Base-by-base conservation (phyloP, 2,113 vertebrate species). In the Picathartes gymnocephalus region DNA sequence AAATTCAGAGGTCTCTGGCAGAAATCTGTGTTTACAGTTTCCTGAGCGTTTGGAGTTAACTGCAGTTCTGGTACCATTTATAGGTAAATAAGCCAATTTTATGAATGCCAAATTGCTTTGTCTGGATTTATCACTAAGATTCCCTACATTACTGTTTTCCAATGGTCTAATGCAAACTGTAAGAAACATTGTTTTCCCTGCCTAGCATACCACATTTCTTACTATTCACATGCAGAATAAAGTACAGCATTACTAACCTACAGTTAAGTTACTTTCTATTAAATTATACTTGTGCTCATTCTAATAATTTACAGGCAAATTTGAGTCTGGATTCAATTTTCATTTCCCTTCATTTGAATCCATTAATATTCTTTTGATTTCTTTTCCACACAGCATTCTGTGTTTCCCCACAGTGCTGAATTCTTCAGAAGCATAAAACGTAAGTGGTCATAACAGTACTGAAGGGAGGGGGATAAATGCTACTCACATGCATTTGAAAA, bases 221-320 rank as follows among this genome's bases (percentile, higher is more conserved):
- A 47, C 30, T 80, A 61, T 30, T 90, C 16, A 27, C 78, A 85
- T 30, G 9, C 81, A 95, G 93, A 70, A 96, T 54, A 78, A 76
- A 92, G 47, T 68, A 72, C 8, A 19, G 33, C 76, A 92, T 73
- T 73, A 77, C 62, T 16, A 62, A 90, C 51, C 86, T 93, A 93
- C 91, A 93, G 86, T 96, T 42, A 96, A 98, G 79, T 80, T 70
- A 81, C 11, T 61, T 83, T 89, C 83, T 92, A 95, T 96, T 97
- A 97, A 97, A 90, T 81, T 96, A 95, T 37, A 60, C 44, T 96
- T 95, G 62, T 76, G 71, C 69, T 90, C 58, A 93, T 97, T 96
- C 89, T 91, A 95, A 90, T 77, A 95, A 96, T 95, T 96, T 94
- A 95, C 76, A 83, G 81, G 68, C 72, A 92, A 62, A 86, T 73